Evolutionary conservation across 2,888 invertebrate genomes (phyloP).

Genomic region (Tridacna crocea): DNA sequence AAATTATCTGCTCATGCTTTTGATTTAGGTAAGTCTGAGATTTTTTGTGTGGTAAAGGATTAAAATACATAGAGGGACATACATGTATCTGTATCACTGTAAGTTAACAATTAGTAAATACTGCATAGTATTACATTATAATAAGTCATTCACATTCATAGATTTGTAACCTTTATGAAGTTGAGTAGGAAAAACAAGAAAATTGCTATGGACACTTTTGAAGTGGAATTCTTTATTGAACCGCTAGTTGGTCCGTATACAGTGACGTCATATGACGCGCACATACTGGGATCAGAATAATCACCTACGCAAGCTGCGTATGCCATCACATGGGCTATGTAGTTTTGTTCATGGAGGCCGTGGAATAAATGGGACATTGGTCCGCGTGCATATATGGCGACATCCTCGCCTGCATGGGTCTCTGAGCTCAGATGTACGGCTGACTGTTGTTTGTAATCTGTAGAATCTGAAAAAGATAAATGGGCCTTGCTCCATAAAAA

Average conservation of each 20-base stretch:
- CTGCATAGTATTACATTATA: too few species aligned
- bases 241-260: not conserved
- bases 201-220: not conserved
- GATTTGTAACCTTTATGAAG: too few species aligned
- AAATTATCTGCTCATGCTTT: too few species aligned
- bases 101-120: too few species aligned
- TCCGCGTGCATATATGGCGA: constrained; percentile 93
- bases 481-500: too few species aligned
- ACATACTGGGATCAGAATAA: constrained; percentile 40
- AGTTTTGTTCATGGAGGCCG: constrained; percentile 95
- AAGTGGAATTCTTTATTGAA: not conserved
- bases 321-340: constrained; percentile 93
- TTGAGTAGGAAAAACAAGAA: too few species aligned
- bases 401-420: constrained; percentile 88
- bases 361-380: constrained; percentile 92
- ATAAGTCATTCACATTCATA: too few species aligned
- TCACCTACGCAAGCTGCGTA: constrained; percentile 92
- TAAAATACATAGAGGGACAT: too few species aligned
- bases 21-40: too few species aligned
- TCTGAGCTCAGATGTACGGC: constrained; percentile 73
- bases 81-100: too few species aligned
- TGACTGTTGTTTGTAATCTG: constrained; percentile 61
- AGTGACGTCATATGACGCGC: constrained; percentile 48
- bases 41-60: too few species aligned
- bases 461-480: constrained; percentile 58